Conservation (phyloP, 64 coral and sea anemone species). For the Acropora tenuis region DNA sequence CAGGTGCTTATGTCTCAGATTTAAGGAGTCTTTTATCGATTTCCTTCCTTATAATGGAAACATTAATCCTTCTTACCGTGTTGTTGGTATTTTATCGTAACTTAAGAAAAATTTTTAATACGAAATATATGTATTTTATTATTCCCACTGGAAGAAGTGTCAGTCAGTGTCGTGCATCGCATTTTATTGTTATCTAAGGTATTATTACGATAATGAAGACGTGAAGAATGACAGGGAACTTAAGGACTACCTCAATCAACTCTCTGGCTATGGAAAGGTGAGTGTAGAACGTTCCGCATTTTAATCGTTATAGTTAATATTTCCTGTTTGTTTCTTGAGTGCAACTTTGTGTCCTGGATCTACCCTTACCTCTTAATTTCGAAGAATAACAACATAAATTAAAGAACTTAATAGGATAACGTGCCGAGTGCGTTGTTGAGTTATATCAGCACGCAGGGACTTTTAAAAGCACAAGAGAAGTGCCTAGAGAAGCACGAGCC, state of each 20-base stretch:
- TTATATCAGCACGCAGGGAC: too few relatives aligned
- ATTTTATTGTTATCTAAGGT: conserved; percentile 3
- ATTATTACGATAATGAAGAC: conserved; percentile 27
- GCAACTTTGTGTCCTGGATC: neutral
- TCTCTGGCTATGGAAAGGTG: neutral
- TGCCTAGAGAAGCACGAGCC: too few relatives aligned
- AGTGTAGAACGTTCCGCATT: too few relatives aligned
- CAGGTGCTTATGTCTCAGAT: neutral
- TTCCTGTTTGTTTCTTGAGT: neutral
- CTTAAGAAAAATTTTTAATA: neutral
- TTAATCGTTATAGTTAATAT: neutral
- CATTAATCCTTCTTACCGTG: neutral
- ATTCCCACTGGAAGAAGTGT: neutral
- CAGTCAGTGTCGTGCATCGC: neutral
- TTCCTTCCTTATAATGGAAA: neutral
- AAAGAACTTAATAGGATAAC: too few relatives aligned
- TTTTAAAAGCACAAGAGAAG: too few relatives aligned
- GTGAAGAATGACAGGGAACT: conserved; percentile 43
- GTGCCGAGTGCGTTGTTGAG: too few relatives aligned
- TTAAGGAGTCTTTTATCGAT: conserved; percentile 8
- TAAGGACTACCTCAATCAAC: neutral
- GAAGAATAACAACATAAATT: neutral
- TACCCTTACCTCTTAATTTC: neutral
- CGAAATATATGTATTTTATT: neutral
- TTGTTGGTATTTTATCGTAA: neutral